These are phyloP conservation scores for Lacerta bilineata DNA, from an alignment of 2,797 vertebrate species.

Conservation along the genomic window DNA sequence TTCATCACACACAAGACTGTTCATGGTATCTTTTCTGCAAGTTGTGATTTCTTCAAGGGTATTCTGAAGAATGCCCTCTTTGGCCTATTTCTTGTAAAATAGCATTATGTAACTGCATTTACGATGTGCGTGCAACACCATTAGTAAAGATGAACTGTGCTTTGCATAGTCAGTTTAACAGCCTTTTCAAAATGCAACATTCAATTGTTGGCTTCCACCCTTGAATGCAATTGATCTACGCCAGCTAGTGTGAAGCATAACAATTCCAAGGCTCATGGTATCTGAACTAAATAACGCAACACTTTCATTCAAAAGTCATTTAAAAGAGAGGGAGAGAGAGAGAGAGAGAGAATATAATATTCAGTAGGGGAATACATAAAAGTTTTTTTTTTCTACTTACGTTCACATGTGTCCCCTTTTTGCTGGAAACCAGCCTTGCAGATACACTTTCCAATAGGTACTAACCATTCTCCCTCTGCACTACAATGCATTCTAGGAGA, in stretches of 20 bases:
- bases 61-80: conserved; percentile 12
- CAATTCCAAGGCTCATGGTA: conserved; percentile 9
- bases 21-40: conserved; percentile 27
- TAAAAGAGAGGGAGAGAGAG: not conserved
- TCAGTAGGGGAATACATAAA: conserved; percentile 44
- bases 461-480: conserved; percentile 98
- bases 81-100: conserved; percentile 10
- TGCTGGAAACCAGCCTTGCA: conserved; percentile 98
- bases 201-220: conserved; percentile 26
- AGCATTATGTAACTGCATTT: conserved; percentile 18
- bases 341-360: conserved; percentile 5
- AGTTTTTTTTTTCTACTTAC: conserved; percentile 84
- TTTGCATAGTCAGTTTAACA: conserved; percentile 16
- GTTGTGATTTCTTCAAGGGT: conserved; percentile 19
- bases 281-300: conserved; percentile 7
- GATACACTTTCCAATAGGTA: conserved; percentile 99
- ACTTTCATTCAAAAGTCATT: not conserved
- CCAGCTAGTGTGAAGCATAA: conserved; percentile 13
- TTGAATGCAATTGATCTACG: conserved; percentile 34
- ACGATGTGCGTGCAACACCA: not conserved
- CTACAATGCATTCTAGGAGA: conserved; percentile 99
- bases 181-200: conserved; percentile 30
- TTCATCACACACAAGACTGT: not conserved
- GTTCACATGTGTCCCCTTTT: conserved; percentile 97
- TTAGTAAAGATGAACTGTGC: not conserved